phyloP scores from a whole-genome alignment of 2,797 vertebrate species.

The Anguilla megastoma region DNA sequence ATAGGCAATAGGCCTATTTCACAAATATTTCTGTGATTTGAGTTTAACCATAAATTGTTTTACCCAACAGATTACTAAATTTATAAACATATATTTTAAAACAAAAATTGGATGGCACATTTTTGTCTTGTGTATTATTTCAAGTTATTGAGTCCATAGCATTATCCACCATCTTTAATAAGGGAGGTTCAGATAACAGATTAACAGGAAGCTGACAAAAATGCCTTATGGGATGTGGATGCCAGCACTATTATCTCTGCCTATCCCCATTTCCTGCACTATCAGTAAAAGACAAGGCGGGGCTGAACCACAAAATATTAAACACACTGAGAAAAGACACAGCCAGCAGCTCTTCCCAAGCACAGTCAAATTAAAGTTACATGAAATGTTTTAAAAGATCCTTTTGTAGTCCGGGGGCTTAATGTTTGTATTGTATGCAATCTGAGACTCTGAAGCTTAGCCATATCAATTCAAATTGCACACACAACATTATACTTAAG shows the following conservation, averaged over 20 bases:
- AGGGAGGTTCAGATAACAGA: constrained; percentile 19
- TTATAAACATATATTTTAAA: not conserved
- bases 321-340: constrained; percentile 7
- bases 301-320: constrained; percentile 17
- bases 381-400: not conserved
- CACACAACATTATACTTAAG: too few species aligned
- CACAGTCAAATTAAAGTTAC: not conserved
- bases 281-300: not conserved
- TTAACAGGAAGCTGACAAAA: constrained; percentile 26
- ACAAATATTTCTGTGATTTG: too few species aligned
- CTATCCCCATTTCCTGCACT: constrained; percentile 13
- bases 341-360: not conserved
- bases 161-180: constrained; percentile 31
- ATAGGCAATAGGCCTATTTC: too few species aligned
- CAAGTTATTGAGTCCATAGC: constrained; percentile 51
- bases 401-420: not conserved
- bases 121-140: constrained; percentile 45
- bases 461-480: too few species aligned
- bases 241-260: not conserved
- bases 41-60: too few species aligned
- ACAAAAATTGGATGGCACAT: constrained; percentile 36
- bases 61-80: too few species aligned
- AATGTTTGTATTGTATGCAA: not conserved
- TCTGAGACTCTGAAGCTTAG: too few species aligned
- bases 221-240: not conserved